Conservation (phyloP, 2,888 invertebrate species). For the Polylopha cassiicola region DNA sequence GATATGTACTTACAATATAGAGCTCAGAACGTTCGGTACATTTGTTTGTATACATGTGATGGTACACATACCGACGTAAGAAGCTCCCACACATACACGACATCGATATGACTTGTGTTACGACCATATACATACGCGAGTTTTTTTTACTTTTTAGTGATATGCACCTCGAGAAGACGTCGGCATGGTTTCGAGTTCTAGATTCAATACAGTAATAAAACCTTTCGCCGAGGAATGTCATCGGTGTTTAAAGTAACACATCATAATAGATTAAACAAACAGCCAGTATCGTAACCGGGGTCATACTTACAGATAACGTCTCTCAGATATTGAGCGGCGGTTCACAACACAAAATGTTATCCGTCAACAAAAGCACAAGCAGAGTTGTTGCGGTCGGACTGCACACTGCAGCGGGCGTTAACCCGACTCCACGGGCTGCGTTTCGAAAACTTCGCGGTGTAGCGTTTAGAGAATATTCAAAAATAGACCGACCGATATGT, state of each 20-base stretch:
- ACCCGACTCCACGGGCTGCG: conserved; percentile 69
- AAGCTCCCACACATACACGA: conserved; percentile 15
- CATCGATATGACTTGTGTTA: conserved; percentile 12
- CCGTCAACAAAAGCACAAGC: conserved; percentile 73
- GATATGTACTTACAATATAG: conserved; percentile 8
- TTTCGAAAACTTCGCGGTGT: conserved; percentile 73
- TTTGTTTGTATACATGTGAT: conserved; percentile 20
- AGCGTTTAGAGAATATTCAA: conserved; percentile 75
- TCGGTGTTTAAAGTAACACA: conserved; percentile 19
- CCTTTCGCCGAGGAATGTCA: conserved; percentile 9
- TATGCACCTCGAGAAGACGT: too few relatives aligned
- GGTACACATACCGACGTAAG: conserved; percentile 12
- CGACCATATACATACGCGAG: conserved; percentile 12
- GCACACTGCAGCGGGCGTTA: conserved; percentile 71
- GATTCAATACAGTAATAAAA: conserved; percentile 6
- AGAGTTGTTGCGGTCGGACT: conserved; percentile 65
- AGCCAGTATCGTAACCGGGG: conserved; percentile 67
- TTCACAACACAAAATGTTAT: conserved; percentile 68
- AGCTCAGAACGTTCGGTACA: conserved; percentile 14
- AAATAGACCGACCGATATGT: conserved; percentile 68
- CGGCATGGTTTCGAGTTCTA: conserved; percentile 5
- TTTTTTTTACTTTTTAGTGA: conserved; percentile 19
- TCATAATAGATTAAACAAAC: conserved; percentile 39
- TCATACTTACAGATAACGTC: conserved; percentile 76
- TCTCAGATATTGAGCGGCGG: conserved; percentile 55